Base-by-base conservation (phyloP, 2,888 invertebrate genomes). In the Parelbella ahira region DNA sequence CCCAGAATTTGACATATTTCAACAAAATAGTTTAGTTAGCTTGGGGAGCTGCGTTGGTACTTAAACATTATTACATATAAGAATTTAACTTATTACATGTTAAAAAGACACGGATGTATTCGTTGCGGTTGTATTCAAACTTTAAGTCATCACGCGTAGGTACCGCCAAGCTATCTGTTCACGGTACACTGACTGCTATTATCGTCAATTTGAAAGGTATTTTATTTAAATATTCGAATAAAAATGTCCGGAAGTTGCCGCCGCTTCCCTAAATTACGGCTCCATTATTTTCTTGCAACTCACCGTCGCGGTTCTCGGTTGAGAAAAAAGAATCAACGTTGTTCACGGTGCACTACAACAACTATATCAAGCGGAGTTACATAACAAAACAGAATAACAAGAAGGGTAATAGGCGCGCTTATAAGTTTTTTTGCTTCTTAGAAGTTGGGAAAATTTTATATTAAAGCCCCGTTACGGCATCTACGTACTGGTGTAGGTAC, bases 131-230 rank as follows among this genome's bases (percentile, higher is more conserved):
- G n/a, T n/a, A n/a, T n/a, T n/a, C n/a, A n/a, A n/a, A n/a, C n/a
- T n/a, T n/a, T n/a, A n/a, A n/a, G n/a, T n/a, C n/a, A n/a, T n/a
- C n/a, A n/a, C n/a, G n/a, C n/a, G n/a, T n/a, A n/a, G n/a, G n/a
- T n/a, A n/a, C n/a, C n/a, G n/a, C n/a, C n/a, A n/a, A n/a, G n/a
- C n/a, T n/a, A n/a, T n/a, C n/a, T n/a, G n/a, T 68, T 68, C 69
- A 74, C 63, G 73, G 62, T 69, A 53, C 56, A 59, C 47, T 66
- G 71, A 47, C 45, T 56, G 48, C 69, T 66, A 74, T 74, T 72
- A 69, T 63, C 57, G 56, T 64, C 58, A 66, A 73, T 71, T 74
- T 69, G 68, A 33, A 36, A 44, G 37, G 42, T 25, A 25, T 8
- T 20, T 12, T 28, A 27, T 37, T 60, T 68, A 58, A 64, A 67